phyloP scores from a whole-genome alignment of 2,113 vertebrate genomes.

The Apteryx mantelli region DNA sequence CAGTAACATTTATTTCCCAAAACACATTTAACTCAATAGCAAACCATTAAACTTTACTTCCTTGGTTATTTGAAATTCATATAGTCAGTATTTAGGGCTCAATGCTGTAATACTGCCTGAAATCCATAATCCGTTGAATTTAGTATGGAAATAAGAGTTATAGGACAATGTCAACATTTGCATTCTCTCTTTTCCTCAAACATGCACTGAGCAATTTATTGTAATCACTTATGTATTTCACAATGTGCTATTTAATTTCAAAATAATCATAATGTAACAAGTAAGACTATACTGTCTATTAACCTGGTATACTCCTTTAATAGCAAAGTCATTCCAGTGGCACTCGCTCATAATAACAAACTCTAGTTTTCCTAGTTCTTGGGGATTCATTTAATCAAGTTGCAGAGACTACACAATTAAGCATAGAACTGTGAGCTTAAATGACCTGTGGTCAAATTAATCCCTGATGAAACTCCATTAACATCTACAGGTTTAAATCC shows the following conservation, averaged over 20 bases:
- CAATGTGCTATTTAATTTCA: not conserved
- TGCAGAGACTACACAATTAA: not conserved
- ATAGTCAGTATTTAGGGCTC: not conserved
- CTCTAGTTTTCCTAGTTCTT: not conserved
- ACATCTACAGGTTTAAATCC: not conserved
- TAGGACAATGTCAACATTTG: not conserved
- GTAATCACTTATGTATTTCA: not conserved
- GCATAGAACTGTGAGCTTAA: not conserved
- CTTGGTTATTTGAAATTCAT: not conserved
- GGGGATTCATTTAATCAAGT: not conserved
- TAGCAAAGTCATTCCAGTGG: not conserved
- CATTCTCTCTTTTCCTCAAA: not conserved
- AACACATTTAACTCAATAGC: not conserved
- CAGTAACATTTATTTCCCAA: not conserved
- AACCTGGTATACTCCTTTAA: rapidly evolving
- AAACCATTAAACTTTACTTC: not conserved
- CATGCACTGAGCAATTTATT: not conserved
- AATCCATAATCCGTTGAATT: not conserved
- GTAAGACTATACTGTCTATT: not conserved
- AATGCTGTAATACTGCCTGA: not conserved
- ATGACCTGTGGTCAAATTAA: not conserved
- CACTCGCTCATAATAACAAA: not conserved
- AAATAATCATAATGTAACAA: not conserved
- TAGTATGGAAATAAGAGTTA: not conserved
- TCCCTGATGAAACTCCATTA: not conserved